These are phyloP conservation scores for Gymnodraco acuticeps DNA, from an alignment of 2,797 vertebrate genomes.

Conservation along the genomic window DNA sequence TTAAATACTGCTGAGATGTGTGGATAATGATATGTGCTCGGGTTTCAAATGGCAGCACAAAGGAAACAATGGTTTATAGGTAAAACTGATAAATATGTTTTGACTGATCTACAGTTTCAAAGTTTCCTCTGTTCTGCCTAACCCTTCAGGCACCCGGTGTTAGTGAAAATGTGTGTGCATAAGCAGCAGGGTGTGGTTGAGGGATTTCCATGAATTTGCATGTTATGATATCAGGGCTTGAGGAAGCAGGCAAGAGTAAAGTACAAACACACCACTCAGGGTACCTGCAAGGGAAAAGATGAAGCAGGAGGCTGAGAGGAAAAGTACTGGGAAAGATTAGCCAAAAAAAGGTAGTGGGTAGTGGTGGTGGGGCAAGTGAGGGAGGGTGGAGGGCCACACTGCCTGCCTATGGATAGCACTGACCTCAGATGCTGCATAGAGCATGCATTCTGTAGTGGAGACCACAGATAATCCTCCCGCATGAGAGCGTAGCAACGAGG, in stretches of 20 bases:
- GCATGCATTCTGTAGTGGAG: slow-evolving; percentile 83
- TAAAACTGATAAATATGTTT: slow-evolving; percentile 19
- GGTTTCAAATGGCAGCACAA: slow-evolving; percentile 68
- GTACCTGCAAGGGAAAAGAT: slow-evolving; percentile 59
- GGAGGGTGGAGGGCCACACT: slow-evolving; percentile 61
- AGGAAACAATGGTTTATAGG: slow-evolving; percentile 62
- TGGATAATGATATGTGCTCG: slow-evolving; percentile 45
- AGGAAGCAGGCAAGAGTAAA: slow-evolving; percentile 52
- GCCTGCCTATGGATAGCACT: slow-evolving; percentile 76
- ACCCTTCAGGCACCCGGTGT: slow-evolving; percentile 35
- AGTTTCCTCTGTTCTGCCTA: slow-evolving; percentile 71
- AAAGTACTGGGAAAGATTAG: slow-evolving; percentile 48
- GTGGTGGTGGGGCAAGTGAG: slow-evolving; percentile 49
- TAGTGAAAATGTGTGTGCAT: slow-evolving; percentile 59
- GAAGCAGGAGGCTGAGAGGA: slow-evolving; percentile 37
- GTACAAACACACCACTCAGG: slow-evolving; percentile 58
- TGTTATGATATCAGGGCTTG: slow-evolving; percentile 57
- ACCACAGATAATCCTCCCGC: slow-evolving; percentile 84
- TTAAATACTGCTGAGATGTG: slow-evolving; percentile 62
- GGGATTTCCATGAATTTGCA: slow-evolving; percentile 66
- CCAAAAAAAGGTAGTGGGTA: slow-evolving; percentile 52
- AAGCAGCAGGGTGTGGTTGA: slow-evolving; percentile 45
- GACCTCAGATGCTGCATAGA: slow-evolving; percentile 88
- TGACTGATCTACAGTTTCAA: slow-evolving; percentile 1
- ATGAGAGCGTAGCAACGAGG: slow-evolving; percentile 79